Conservation (phyloP, 2,888 invertebrate species). For the Pyralis farinalis region DNA sequence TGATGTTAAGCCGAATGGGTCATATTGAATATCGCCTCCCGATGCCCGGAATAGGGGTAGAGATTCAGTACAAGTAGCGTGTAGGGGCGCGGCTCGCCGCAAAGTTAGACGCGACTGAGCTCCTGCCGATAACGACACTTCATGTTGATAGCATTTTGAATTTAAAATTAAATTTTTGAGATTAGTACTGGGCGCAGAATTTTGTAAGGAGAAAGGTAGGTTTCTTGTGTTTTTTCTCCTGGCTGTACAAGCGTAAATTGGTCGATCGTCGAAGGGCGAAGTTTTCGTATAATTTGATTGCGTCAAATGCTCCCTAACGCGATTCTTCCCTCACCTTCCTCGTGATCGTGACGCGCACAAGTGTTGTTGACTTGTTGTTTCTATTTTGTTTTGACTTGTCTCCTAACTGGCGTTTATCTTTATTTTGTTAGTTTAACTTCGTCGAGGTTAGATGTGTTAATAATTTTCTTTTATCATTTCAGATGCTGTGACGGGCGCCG, state of each 20-base stretch:
- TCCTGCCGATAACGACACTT: slow-evolving; percentile 66
- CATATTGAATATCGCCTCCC: slow-evolving; percentile 49
- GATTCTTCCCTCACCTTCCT: slow-evolving; percentile 50
- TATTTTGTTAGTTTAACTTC: slow-evolving; percentile 20
- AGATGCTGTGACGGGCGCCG: slow-evolving; percentile 29
- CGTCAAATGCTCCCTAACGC: slow-evolving; percentile 54
- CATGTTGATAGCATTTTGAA: slow-evolving; percentile 47
- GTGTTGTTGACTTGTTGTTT: slow-evolving; percentile 72
- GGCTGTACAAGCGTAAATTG: slow-evolving; percentile 11
- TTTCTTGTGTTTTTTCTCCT: slow-evolving; percentile 25
- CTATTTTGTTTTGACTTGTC: slow-evolving; percentile 58
- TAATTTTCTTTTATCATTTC: slow-evolving; percentile 33
- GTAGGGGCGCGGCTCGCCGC: slow-evolving; percentile 80
- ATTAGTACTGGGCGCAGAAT: slow-evolving; percentile 12
- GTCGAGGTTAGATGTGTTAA: slow-evolving; percentile 20
- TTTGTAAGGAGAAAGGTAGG: slow-evolving; percentile 40
- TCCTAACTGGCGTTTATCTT: slow-evolving; percentile 35
- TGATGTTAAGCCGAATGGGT: slow-evolving; percentile 36
- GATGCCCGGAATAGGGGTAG: slow-evolving; percentile 78
- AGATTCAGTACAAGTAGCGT: slow-evolving; percentile 80
- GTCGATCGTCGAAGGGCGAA: slow-evolving; percentile 21
- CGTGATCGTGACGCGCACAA: slow-evolving; percentile 51
- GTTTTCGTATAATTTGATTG: slow-evolving; percentile 56
- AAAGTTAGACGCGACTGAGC: slow-evolving; percentile 79
- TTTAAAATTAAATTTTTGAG: slow-evolving; percentile 36